Percentiles rank a stretch among this genome's conserved stretches.
These are phyloP conservation scores for Eucidaris tribuloides DNA, from an alignment of 35 echinoderm and acorn worm species.

Conservation along the genomic window DNA sequence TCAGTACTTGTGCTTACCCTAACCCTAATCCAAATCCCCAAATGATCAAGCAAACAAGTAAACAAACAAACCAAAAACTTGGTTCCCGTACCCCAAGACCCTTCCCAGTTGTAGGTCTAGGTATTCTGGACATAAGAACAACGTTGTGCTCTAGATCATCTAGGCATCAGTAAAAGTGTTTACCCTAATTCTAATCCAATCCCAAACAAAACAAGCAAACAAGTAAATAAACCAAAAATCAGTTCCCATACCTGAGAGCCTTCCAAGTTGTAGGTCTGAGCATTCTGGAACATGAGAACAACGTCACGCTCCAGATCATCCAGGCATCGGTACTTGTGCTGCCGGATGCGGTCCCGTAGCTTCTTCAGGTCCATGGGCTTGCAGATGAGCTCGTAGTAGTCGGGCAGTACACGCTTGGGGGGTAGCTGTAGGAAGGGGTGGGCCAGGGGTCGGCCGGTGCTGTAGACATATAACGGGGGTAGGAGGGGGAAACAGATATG, in stretches of 20 bases:
- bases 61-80: no score
- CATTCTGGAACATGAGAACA: conserved; percentile 92
- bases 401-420: conserved; percentile 75
- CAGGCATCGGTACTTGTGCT: conserved; percentile 76
- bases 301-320: conserved; percentile 92
- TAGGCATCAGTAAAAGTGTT: no score
- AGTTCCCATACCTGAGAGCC: conserved; percentile 94
- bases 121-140: conserved; percentile 90
- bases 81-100: conserved; percentile 91
- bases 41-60: no score
- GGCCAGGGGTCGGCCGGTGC: conserved; percentile 81
- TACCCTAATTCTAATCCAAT: no score
- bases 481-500: no score
- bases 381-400: conserved; percentile 93
- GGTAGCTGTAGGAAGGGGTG: conserved; percentile 85
- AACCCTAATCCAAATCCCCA: no score
- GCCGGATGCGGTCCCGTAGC: conserved; percentile 81
- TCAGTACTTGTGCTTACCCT: conserved; percentile 87
- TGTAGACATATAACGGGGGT: conserved; percentile 21
- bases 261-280: conserved; percentile 98
- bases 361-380: conserved; percentile 98
- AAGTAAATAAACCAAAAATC: no score
- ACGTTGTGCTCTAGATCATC: conserved; percentile 79
- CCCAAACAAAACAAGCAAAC: no score
- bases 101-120: conserved; percentile 96